phyloP scores from a whole-genome alignment of 2,888 invertebrate species.

The Cheilosia soror region DNA sequence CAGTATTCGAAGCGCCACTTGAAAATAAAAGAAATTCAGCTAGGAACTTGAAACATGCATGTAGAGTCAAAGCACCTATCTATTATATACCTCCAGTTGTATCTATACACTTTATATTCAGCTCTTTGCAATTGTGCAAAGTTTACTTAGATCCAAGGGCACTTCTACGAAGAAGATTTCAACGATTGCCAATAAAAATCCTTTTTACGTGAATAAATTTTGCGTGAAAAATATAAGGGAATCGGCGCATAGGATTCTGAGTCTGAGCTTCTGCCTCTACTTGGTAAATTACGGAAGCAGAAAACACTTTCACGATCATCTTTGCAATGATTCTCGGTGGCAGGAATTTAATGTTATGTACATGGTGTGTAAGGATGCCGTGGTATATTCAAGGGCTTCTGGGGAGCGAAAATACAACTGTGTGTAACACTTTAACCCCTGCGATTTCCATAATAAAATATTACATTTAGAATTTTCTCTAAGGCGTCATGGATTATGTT shows the following conservation, averaged over 20 bases:
- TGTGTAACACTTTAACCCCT: constrained; percentile 71
- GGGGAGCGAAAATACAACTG: constrained; percentile 31
- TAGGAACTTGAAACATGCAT: constrained; percentile 33
- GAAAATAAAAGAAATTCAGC: constrained; percentile 36
- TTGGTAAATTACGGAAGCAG: constrained; percentile 64
- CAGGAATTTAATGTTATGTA: constrained; percentile 60
- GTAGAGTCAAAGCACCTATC: neutral
- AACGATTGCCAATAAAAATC: constrained; percentile 74
- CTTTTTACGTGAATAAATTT: constrained; percentile 71
- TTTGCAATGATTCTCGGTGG: constrained; percentile 68
- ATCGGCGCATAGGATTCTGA: constrained; percentile 26
- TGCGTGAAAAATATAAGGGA: constrained; percentile 57
- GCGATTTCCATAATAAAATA: constrained; percentile 75
- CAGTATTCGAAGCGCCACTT: constrained; percentile 54
- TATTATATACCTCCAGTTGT: neutral
- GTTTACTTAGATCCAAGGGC: constrained; percentile 57
- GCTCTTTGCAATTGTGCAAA: constrained; percentile 54
- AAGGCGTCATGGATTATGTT: constrained; percentile 63
- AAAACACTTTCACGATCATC: constrained; percentile 72
- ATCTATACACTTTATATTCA: constrained; percentile 10
- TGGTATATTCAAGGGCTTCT: constrained; percentile 32
- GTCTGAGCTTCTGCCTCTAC: constrained; percentile 6
- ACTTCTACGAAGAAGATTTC: constrained; percentile 42
- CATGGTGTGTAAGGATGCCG: constrained; percentile 39
- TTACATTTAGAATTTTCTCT: constrained; percentile 67